Base-by-base conservation (phyloP, 1,140 invertebrate genomes). In the Eciton burchellii region DNA sequence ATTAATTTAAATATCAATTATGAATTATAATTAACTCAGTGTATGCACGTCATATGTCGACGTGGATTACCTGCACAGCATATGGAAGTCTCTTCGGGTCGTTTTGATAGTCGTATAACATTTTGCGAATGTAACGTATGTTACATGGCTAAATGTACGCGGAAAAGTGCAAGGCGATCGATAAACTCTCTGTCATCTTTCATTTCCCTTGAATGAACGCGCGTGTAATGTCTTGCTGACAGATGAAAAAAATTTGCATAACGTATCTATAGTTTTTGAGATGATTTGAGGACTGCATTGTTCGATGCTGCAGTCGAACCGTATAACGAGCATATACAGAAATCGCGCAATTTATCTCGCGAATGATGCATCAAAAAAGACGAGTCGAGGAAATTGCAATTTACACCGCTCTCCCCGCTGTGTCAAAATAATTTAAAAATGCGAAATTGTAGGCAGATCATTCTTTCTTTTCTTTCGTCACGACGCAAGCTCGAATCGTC, bases 241-340 rank as follows among this genome's bases (percentile, higher is more conserved):
- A 14, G 24, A 76, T 76, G 52, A 76, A 79, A 79, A 76, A 79
- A 79, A 57, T 45, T 11, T 79, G 35, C 68, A 79, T 79, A 79
- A 79, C 68, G 45, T 68, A 79, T 77, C 56, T 77, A 68, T 66
- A 14, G 9, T 68, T 29, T 41, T 68, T 19, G 49, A n/a, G 68
- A 68, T 77, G 68, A 77, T 77, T 26, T 12, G 16, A 21, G 11
- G 54, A 29, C 47, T 3, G 2, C 11, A 29, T n/a, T 68, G 63
- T 43, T 77, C 74, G 56, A 56, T 79, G n/a, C 1, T 56, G 21
- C 19, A 21, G 19, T 56, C 68, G 6, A 24, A 76, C 26, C 49
- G 19, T 68, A 21, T 3, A 11, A 29, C 47, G 6, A 35, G 6
- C 6, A 66, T 66, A 77, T 56, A 3, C 41, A 79, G 21, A 70